Evolutionary conservation across 2,888 invertebrate genomes (phyloP), one percentile per base, ranked within the genome.

Genomic region (Hydroisotoma schaefferi): DNA sequence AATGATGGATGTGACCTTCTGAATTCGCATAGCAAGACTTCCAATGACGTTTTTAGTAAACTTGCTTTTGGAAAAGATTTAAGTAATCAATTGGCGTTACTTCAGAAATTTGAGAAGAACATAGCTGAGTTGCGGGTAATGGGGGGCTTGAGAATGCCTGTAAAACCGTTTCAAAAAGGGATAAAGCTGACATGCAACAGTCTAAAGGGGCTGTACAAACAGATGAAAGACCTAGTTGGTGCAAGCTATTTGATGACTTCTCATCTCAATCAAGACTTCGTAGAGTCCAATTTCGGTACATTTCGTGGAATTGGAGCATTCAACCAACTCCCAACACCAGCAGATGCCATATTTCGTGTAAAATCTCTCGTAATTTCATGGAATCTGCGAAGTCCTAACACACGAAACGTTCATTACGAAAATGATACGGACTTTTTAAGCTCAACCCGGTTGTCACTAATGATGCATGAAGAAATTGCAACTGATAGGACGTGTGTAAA

Each of bases 101-200:
- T 62, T 15, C 33, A 57, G 2, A 20, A 27, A 23, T 29, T 57
- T 10, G 20, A 20, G 12, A 1, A 44, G 6, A 51, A 51, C 40
- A 29, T 57, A 1, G 1, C 10, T 1, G 33, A 43, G 29, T 46
- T 62, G 55, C n/a, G 48, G 15, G 27, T 49, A 8, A 12, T n/a
- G n/a, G 29, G 26, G 18, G 33, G 8, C 8, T 10, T 20, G 18
- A 22, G 23, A n/a, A 25, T 15, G 25, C 2, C 26, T 1, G 20
- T 62, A 12, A n/a, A 55, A 15, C 55, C 55, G 1, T 62, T 58
- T 49, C 62, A 62, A 22, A 58, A 51, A 37, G 58, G 58, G 1
- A 12, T 59, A 8, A 8, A 55, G 2, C 44, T 43, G 20, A 27
- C 59, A 1, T 48, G 48, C 15, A 25, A 38, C 2, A 54, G 59